Evolutionary conservation across 2,113 vertebrate genomes (phyloP).

Genomic region (Leuciscus idus): DNA sequence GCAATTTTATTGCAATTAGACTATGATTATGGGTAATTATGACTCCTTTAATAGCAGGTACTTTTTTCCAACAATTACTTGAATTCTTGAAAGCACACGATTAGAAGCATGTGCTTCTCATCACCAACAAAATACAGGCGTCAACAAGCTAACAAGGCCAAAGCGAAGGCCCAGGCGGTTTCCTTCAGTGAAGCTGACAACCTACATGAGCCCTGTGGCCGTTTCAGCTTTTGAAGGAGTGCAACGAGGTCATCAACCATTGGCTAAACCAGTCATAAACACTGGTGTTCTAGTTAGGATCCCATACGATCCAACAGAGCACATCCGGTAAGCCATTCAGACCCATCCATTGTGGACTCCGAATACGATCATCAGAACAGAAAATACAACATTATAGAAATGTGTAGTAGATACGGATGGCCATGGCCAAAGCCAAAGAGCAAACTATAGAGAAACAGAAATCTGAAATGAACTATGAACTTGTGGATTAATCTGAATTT

Average conservation of each 20-base stretch:
- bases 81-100: neutral
- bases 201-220: constrained; percentile 2
- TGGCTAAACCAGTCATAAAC: neutral
- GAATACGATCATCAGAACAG: neutral
- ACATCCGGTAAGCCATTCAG: neutral
- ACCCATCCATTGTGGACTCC: neutral
- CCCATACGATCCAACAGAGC: neutral
- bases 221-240: neutral
- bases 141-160: neutral
- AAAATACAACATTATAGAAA: neutral
- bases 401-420: neutral
- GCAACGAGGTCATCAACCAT: constrained; percentile 9
- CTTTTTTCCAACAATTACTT: neutral
- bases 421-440: neutral
- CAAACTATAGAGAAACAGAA: neutral
- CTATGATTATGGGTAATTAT: neutral
- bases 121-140: neutral
- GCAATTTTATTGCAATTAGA: neutral
- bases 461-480: neutral
- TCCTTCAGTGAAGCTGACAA: neutral
- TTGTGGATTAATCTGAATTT: neutral
- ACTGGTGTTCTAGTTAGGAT: neutral
- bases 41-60: neutral
- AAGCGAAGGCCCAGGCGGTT: neutral
- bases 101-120: neutral